A percentile compares a stretch with the other conserved stretches of the same genome.
Conservation (phyloP, 1,140 invertebrate species). For the Dysdera silvatica region DNA sequence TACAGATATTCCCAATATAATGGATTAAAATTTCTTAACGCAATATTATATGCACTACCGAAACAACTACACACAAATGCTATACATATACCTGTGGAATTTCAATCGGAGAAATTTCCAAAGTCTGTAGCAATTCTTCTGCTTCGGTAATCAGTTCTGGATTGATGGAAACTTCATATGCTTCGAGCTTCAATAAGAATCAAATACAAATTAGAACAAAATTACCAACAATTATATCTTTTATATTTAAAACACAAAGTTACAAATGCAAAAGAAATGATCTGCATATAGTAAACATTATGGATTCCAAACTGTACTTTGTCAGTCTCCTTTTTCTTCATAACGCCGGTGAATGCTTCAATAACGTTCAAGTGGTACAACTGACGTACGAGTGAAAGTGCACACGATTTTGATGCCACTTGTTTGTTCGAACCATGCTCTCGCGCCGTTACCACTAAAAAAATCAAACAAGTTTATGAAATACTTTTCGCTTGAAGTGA, state of each 20-base stretch:
- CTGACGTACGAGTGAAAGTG: slow-evolving; percentile 86
- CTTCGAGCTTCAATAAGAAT: slow-evolving; percentile 36
- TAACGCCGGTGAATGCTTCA: slow-evolving; percentile 72
- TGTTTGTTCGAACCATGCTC: slow-evolving; percentile 95
- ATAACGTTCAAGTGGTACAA: slow-evolving; percentile 90
- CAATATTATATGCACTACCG: no score
- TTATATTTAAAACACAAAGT: not conserved
- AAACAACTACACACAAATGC: no score
- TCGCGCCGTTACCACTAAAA: no score
- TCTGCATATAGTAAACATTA: not conserved
- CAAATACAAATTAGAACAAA: not conserved
- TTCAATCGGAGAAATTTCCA: slow-evolving; percentile 52
- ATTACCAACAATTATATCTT: not conserved
- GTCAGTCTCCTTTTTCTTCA: slow-evolving; percentile 70
- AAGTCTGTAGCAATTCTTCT: slow-evolving; percentile 53
- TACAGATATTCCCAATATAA: no score
- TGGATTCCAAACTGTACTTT: slow-evolving; percentile 47
- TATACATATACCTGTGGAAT: slow-evolving; percentile 10
- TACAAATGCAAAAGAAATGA: not conserved
- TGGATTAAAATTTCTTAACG: no score
- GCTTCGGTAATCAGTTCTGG: slow-evolving; percentile 59
- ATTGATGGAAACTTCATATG: slow-evolving; percentile 68
- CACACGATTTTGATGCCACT: slow-evolving; percentile 90
- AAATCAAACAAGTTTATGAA: no score
- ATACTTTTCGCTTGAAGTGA: no score